Evolutionary conservation across 2,888 invertebrate species (phyloP).

Genomic region (Brachyptera risi): DNA sequence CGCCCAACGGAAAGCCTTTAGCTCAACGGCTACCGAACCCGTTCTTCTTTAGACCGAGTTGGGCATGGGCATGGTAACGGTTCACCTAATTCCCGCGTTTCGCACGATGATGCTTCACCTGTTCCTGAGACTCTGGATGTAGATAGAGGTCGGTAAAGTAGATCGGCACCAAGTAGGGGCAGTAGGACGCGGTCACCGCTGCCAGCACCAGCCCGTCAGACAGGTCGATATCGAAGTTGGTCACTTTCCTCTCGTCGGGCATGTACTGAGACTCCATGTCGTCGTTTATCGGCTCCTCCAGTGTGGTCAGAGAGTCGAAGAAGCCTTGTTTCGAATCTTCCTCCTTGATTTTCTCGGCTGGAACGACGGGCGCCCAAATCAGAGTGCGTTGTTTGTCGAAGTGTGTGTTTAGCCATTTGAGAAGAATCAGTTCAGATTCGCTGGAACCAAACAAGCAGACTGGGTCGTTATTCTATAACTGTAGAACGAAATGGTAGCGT

Average conservation of each 20-base stretch:
- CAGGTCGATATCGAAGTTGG: constrained; percentile 52
- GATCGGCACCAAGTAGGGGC: constrained; percentile 52
- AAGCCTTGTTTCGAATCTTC: neutral
- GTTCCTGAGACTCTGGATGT: constrained; percentile 42
- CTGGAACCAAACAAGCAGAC: neutral
- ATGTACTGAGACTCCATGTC: neutral
- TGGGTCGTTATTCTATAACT: no score
- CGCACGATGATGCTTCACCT: no score
- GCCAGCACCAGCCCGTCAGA: constrained; percentile 54
- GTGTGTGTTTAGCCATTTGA: constrained; percentile 46
- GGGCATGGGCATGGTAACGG: no score
- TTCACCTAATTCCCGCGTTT: no score
- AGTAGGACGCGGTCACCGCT: constrained; percentile 53
- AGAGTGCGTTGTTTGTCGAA: constrained; percentile 43
- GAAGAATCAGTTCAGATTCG: constrained; percentile 40
- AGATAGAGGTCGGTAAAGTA: constrained; percentile 49
- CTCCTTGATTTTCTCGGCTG: neutral
- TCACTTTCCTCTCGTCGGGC: constrained; percentile 10
- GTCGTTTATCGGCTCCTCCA: neutral
- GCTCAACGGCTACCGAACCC: no score
- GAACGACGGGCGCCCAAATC: constrained; percentile 40
- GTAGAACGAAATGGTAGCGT: no score
- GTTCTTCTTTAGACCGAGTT: no score
- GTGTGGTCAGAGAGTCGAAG: neutral
- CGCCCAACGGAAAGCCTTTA: no score